phyloP scores from a whole-genome alignment of 2,888 invertebrate genomes.

The Elgonia sp. region DNA sequence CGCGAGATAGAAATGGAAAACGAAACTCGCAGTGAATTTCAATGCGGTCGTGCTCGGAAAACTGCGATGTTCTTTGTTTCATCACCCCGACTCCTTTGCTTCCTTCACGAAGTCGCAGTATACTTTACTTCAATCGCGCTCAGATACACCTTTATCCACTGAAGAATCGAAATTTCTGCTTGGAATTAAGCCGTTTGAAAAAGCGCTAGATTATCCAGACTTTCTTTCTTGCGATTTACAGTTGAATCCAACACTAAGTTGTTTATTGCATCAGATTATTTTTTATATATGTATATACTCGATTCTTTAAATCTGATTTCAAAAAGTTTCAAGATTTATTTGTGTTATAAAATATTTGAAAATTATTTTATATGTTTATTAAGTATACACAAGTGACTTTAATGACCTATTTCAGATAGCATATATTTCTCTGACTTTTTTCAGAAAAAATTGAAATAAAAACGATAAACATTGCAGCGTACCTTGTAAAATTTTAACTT shows the following conservation, averaged over 20 bases:
- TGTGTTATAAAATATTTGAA: no score
- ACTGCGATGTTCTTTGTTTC: conserved; percentile 78
- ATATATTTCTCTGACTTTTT: no score
- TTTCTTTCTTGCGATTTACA: conserved; percentile 16
- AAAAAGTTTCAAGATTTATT: no score
- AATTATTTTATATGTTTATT: no score
- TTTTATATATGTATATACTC: neutral
- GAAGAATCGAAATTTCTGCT: conserved; percentile 67
- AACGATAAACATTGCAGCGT: no score
- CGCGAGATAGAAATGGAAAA: conserved; percentile 86
- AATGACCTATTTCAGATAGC: no score
- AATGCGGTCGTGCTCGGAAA: conserved; percentile 86
- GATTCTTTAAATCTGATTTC: no score
- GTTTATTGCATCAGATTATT: neutral
- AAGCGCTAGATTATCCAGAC: conserved; percentile 58
- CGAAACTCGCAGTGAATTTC: conserved; percentile 86
- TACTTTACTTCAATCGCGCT: conserved; percentile 65
- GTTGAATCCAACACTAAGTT: no score
- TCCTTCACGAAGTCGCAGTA: conserved; percentile 52
- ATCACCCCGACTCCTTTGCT: conserved; percentile 41
- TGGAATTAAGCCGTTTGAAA: conserved; percentile 68
- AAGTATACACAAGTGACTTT: no score
- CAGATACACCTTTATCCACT: conserved; percentile 58
- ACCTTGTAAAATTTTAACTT: no score
- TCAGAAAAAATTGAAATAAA: no score